A percentile compares a stretch with the other conserved stretches of the same genome.
Evolutionary conservation across 2,797 vertebrate genomes (phyloP).

Genomic region (Arctocebus calabarensis): DNA sequence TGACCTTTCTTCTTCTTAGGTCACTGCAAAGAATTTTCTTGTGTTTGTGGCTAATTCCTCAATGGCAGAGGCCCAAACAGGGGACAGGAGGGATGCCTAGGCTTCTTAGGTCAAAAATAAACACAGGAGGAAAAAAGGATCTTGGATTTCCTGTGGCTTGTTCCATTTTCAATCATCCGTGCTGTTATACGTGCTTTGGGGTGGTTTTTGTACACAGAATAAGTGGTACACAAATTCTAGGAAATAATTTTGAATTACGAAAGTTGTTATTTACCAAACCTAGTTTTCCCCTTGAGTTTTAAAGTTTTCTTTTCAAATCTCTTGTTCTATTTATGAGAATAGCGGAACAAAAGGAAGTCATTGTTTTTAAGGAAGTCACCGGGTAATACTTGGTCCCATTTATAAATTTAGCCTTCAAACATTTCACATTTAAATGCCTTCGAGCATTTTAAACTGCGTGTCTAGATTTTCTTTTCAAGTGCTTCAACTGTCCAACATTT

Average conservation of each 20-base stretch:
- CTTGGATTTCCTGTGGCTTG: background rate
- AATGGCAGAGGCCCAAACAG: slow-evolving; percentile 56
- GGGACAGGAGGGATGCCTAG: background rate
- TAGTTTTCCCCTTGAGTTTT: background rate
- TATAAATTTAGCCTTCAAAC: slow-evolving; percentile 16
- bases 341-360: background rate
- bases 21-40: slow-evolving; percentile 72
- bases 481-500: background rate
- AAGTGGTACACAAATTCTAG: background rate
- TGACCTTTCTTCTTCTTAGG: slow-evolving; percentile 70
- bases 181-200: background rate
- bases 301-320: slow-evolving; percentile 47
- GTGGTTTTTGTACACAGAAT: background rate
- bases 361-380: background rate
- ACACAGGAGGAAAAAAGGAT: background rate
- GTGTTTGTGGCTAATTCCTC: slow-evolving; percentile 72
- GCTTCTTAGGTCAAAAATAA: slow-evolving; percentile 62
- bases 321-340: background rate
- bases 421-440: background rate
- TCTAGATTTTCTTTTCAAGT: slow-evolving; percentile 40
- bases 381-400: background rate
- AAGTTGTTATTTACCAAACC: slow-evolving; percentile 8
- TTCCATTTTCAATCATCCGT: background rate
- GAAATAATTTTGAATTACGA: slow-evolving; percentile 16
- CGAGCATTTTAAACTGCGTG: background rate